Conservation (phyloP, 2,888 invertebrate genomes). For the Hipparchia semele region DNA sequence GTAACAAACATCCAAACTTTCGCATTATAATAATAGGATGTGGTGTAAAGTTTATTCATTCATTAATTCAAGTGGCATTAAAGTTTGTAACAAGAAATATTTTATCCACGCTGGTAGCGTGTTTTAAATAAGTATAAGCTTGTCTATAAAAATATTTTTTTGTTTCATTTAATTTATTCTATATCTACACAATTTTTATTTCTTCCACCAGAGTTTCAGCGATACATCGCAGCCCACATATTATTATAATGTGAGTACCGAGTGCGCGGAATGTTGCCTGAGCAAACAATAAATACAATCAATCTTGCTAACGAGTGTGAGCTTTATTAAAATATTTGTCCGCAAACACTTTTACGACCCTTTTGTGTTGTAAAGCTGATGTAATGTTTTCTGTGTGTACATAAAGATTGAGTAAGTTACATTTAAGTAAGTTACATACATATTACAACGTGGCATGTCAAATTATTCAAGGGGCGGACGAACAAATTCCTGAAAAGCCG, state of each 20-base stretch:
- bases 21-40: no score
- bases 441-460: no score
- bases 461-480: no score
- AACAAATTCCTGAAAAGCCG: no score
- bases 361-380: constrained; percentile 13
- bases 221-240: constrained; percentile 58
- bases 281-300: constrained; percentile 61
- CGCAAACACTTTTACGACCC: constrained; percentile 26
- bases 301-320: constrained; percentile 51
- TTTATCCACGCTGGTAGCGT: no score
- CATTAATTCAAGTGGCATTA: no score
- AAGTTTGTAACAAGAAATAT: no score
- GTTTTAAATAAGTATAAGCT: no score
- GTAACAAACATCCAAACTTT: no score
- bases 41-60: no score
- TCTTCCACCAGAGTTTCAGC: constrained; percentile 61
- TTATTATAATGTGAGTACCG: constrained; percentile 72
- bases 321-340: constrained; percentile 36
- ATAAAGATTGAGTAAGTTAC: not conserved
- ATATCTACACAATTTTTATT: constrained; percentile 33
- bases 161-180: not conserved
- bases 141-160: not conserved
- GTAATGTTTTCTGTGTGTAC: not conserved
- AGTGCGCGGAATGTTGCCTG: constrained; percentile 62
- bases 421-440: no score